Conservation (phyloP, 2,797 vertebrate genomes). For the Enteromius unitaeniatus region DNA sequence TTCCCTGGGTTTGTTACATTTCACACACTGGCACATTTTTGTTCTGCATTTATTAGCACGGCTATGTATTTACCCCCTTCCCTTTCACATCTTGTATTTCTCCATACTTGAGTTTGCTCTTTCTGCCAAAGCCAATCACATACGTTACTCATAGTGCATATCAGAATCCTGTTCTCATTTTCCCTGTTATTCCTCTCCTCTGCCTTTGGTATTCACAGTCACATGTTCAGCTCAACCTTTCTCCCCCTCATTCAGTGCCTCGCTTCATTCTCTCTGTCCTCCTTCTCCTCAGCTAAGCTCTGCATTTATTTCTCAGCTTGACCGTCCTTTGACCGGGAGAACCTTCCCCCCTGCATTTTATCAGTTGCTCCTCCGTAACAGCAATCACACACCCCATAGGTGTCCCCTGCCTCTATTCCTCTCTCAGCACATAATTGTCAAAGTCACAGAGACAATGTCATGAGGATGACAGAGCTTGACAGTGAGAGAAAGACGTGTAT, state of each 20-base stretch:
- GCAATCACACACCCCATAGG: slow-evolving; percentile 9
- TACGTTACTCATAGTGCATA: neutral
- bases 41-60: neutral
- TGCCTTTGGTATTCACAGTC: neutral
- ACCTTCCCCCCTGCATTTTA: slow-evolving; percentile 11
- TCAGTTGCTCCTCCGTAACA: slow-evolving; percentile 26
- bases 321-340: neutral
- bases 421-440: slow-evolving; percentile 25
- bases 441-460: slow-evolving; percentile 24
- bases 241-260: slow-evolving; percentile 5
- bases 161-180: slow-evolving; percentile 3
- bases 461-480: neutral
- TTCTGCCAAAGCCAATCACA: slow-evolving; percentile 23
- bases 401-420: slow-evolving; percentile 7
- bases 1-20: neutral
- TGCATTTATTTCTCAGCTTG: slow-evolving; percentile 21
- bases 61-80: neutral
- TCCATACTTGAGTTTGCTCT: slow-evolving; percentile 13
- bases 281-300: neutral
- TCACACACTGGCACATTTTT: neutral
- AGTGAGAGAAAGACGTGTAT: neutral
- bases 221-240: slow-evolving; percentile 1
- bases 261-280: neutral
- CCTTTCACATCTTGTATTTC: neutral
- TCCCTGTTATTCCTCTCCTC: neutral